These are phyloP conservation scores for Ethmia dodecea DNA, from an alignment of 2,888 invertebrate genomes.

Conservation along the genomic window DNA sequence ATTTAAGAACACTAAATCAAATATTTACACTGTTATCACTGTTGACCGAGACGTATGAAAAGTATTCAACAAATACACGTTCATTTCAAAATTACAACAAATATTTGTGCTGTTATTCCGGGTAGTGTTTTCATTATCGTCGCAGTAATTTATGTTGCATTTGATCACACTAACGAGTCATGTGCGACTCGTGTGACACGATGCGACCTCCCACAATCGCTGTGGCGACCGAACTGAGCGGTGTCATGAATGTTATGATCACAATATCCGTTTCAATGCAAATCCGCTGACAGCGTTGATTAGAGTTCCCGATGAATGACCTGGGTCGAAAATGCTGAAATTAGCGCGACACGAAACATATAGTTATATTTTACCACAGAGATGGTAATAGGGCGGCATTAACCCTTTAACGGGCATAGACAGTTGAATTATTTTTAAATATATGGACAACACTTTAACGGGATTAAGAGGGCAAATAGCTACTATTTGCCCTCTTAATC, in stretches of 20 bases:
- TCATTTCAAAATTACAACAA: constrained; percentile 28
- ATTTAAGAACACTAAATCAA: constrained; percentile 36
- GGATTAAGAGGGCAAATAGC: too few relatives aligned
- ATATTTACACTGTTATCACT: constrained; percentile 30
- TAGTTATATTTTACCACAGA: too few relatives aligned
- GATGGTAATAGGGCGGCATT: too few relatives aligned
- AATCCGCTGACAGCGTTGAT: constrained; percentile 40
- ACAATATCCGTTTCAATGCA: constrained; percentile 39
- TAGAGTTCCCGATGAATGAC: constrained; percentile 39
- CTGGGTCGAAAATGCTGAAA: constrained; percentile 32
- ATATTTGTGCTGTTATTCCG: constrained; percentile 37
- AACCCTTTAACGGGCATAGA: too few relatives aligned
- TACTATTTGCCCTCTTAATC: too few relatives aligned
- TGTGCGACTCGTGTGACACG: constrained; percentile 32
- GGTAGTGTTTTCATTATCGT: constrained; percentile 56
- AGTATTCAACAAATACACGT: constrained; percentile 9
- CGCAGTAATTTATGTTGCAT: constrained; percentile 35
- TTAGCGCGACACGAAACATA: constrained; percentile 28
- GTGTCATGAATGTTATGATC: constrained; percentile 23
- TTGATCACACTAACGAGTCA: constrained; percentile 38
- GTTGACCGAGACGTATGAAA: constrained; percentile 16
- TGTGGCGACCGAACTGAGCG: constrained; percentile 40
- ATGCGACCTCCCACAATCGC: constrained; percentile 47
- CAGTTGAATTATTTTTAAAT: too few relatives aligned
- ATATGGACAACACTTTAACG: too few relatives aligned